phyloP scores from a whole-genome alignment of 1,140 invertebrate genomes.

The Drosophila kepulauana region DNA sequence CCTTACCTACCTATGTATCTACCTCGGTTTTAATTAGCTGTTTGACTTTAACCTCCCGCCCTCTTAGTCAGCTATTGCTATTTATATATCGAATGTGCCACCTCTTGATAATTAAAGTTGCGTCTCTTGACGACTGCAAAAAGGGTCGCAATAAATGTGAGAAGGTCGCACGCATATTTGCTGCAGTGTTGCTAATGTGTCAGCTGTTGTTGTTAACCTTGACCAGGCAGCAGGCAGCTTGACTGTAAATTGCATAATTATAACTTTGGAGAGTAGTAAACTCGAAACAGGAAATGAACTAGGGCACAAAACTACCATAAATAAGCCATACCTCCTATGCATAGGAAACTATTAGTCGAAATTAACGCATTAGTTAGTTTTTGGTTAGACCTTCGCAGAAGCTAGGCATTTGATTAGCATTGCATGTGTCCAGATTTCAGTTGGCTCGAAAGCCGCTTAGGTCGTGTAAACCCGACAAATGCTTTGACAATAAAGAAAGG shows the following conservation, averaged over 20 bases:
- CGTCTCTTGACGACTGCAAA: not conserved
- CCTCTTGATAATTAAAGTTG: constrained; percentile 61
- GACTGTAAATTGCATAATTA: constrained; percentile 64
- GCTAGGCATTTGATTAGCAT: constrained; percentile 35
- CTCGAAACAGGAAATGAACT: constrained; percentile 29
- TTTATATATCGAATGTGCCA: constrained; percentile 54
- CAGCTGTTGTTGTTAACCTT: constrained; percentile 68
- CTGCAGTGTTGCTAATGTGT: constrained; percentile 44
- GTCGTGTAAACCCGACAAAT: constrained; percentile 74
- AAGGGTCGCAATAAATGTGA: not conserved
- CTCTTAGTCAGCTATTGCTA: constrained; percentile 12
- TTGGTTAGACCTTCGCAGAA: constrained; percentile 25
- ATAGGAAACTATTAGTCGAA: constrained; percentile 1
- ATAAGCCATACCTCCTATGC: constrained; percentile 8
- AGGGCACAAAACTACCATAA: constrained; percentile 1
- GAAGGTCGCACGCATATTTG: constrained; percentile 63
- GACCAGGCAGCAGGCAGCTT: constrained; percentile 38
- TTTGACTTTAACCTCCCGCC: constrained; percentile 47
- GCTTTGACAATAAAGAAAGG: constrained; percentile 44
- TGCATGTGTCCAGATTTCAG: constrained; percentile 25
- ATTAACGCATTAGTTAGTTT: not conserved
- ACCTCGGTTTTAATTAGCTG: constrained; percentile 65
- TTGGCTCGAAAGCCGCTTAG: constrained; percentile 67
- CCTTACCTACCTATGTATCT: not conserved
- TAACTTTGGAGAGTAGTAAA: constrained; percentile 17